Evolutionary conservation across 2,888 invertebrate genomes (phyloP), one percentile per base, ranked within the genome.

Genomic region (Metallyticus violacea): DNA sequence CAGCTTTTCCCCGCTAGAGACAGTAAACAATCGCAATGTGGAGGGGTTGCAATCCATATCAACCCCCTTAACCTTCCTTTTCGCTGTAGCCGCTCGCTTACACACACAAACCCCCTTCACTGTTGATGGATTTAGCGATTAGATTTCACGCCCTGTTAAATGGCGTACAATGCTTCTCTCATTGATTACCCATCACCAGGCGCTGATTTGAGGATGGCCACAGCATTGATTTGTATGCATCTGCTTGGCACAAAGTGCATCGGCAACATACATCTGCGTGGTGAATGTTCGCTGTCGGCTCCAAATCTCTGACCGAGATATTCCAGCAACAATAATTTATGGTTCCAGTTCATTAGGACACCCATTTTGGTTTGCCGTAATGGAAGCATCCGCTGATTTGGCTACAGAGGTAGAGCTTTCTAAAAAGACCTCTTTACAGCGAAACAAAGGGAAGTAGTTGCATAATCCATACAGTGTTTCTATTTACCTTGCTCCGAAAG

Each of bases 121-220:
- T 78, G 79, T 79, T 83, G 83, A 83, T 83, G 76, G 22, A 77
- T 82, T 82, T 82, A 82, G 76, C 26, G 82, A 82, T 62, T 76
- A 82, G 77, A 82, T 83, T 77, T 83, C 76, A 76, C 77, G 83
- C 27, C 26, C 83, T 26, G 82, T 76, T 76, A 77, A 82, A 62
- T 27, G 26, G 22, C 4, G 83, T 26, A 81, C 81, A 30, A 30
- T 81, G 25, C 6, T 29, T 22, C 26, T 1, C 22, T 27, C 77
- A 77, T 27, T 76, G 76, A 76, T 40, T 81, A 26, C n/a, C 30
- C 26, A 26, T 26, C 26, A 81, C 40, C 81, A 81, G 28, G 83
- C 77, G 26, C 83, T 83, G 83, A 83, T 83, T 83, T 83, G 83
- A 62, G 40, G 40, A 25, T 25, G 81, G 27, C 81, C 81, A 81